Conservation (phyloP, 2,113 vertebrate species). For the Pachypanchax playfairii region DNA sequence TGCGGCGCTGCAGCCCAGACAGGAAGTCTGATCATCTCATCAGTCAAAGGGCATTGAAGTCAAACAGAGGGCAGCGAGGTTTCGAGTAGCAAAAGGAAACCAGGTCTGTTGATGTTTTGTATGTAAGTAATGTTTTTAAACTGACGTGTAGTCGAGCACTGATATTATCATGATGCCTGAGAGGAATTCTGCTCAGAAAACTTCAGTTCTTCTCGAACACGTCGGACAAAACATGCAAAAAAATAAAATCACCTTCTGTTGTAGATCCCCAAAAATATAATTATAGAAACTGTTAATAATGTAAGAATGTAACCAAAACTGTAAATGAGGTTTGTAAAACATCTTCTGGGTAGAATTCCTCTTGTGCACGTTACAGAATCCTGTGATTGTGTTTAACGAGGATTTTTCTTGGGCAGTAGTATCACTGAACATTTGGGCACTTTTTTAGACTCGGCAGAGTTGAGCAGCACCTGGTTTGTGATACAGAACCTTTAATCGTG, state of each 20-base stretch:
- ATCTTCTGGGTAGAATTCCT: conserved; percentile 30
- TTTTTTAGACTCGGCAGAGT: conserved; percentile 44
- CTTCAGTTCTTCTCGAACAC: neutral
- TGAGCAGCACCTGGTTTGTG: conserved; percentile 39
- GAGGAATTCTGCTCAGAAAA: conserved; percentile 48
- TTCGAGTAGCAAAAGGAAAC: neutral
- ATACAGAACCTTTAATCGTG: conserved; percentile 64
- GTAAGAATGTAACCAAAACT: neutral
- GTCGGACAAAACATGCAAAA: neutral
- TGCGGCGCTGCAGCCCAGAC: conserved; percentile 1
- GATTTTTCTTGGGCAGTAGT: conserved; percentile 34
- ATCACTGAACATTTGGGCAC: conserved; percentile 42
- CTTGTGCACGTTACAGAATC: conserved; percentile 17
- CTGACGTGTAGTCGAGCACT: conserved; percentile 72
- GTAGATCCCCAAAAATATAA: too few relatives aligned
- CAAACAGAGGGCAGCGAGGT: conserved; percentile 7
- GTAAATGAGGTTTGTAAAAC: neutral
- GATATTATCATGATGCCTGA: conserved; percentile 41
- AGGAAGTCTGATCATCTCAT: conserved; percentile 11
- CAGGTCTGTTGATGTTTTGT: conserved; percentile 41
- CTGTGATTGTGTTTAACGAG: neutral
- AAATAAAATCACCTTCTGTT: too few relatives aligned
- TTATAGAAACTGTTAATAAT: too few relatives aligned
- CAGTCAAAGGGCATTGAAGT: conserved; percentile 54
- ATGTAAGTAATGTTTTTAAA: conserved; percentile 68